Conservation (phyloP, 2,797 vertebrate species). For the Phalloptychus januarius region DNA sequence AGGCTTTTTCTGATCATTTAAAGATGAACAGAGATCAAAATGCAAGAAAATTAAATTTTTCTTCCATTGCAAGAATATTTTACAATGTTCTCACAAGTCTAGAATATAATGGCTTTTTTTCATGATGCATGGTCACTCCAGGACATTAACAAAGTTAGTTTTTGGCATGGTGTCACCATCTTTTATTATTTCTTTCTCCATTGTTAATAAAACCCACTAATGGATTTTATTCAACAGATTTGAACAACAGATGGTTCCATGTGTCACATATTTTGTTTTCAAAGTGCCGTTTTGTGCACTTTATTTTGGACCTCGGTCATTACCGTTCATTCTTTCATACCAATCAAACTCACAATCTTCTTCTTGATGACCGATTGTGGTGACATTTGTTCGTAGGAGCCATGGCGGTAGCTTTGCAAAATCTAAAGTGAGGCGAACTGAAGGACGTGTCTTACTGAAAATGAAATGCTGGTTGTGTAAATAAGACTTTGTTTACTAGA, state of each 20-base stretch:
- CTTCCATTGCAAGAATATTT: no score
- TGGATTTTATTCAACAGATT: no score
- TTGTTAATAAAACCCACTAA: not conserved
- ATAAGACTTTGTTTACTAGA: not conserved
- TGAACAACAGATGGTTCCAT: no score
- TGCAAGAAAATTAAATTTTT: not conserved
- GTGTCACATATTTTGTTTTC: no score
- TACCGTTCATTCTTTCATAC: no score
- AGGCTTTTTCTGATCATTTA: not conserved
- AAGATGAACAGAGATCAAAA: not conserved
- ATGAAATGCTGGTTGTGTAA: not conserved
- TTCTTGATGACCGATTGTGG: not conserved
- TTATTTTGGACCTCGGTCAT: no score
- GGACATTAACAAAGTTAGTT: not conserved
- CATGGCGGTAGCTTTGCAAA: not conserved
- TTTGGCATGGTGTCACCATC: not conserved
- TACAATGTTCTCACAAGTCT: not conserved
- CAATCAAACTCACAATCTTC: no score
- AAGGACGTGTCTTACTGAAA: not conserved
- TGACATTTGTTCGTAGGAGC: not conserved
- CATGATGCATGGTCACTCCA: not conserved
- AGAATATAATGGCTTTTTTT: not conserved
- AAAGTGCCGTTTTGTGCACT: no score
- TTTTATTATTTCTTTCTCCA: not conserved
- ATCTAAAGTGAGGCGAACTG: not conserved